A percentile compares a stretch with the other conserved stretches of the same genome.
phyloP scores from a whole-genome alignment of 2,888 invertebrate genomes.

The Rhamphomyia laevipes region DNA sequence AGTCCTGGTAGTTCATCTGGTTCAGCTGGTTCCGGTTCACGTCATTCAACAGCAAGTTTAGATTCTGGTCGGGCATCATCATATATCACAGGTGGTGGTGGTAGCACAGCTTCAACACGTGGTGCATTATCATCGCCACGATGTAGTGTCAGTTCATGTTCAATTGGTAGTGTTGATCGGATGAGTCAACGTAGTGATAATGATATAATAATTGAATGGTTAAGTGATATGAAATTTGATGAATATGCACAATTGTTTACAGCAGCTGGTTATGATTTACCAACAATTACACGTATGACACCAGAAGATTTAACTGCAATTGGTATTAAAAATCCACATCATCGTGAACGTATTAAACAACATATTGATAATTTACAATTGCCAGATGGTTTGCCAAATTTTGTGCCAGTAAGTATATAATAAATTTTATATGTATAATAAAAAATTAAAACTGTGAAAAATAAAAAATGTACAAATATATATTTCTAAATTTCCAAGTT shows the following conservation, averaged over 20 bases:
- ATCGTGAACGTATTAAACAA: constrained; percentile 88
- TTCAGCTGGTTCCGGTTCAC: constrained; percentile 74
- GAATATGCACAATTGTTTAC: constrained; percentile 90
- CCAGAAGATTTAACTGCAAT: constrained; percentile 87
- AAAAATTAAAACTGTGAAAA: background rate
- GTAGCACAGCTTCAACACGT: constrained; percentile 37
- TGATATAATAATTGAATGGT: constrained; percentile 90
- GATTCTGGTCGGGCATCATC: constrained; percentile 88
- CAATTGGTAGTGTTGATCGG: constrained; percentile 65
- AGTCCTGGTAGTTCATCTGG: constrained; percentile 84
- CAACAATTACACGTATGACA: constrained; percentile 97
- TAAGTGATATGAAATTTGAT: constrained; percentile 85
- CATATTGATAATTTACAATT: constrained; percentile 92
- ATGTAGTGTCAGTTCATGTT: constrained; percentile 65
- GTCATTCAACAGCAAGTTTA: constrained; percentile 74
- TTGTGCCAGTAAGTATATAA: constrained; percentile 62
- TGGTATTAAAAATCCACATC: constrained; percentile 93
- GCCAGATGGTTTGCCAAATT: constrained; percentile 89
- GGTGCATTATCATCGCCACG: constrained; percentile 50
- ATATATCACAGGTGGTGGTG: constrained; percentile 44
- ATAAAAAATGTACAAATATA: background rate
- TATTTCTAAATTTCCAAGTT: background rate
- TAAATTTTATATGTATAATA: background rate
- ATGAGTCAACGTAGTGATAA: constrained; percentile 65
- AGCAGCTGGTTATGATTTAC: constrained; percentile 93